These are phyloP conservation scores for Magallana angulata DNA, from an alignment of 1,140 invertebrate genomes.

Conservation along the genomic window DNA sequence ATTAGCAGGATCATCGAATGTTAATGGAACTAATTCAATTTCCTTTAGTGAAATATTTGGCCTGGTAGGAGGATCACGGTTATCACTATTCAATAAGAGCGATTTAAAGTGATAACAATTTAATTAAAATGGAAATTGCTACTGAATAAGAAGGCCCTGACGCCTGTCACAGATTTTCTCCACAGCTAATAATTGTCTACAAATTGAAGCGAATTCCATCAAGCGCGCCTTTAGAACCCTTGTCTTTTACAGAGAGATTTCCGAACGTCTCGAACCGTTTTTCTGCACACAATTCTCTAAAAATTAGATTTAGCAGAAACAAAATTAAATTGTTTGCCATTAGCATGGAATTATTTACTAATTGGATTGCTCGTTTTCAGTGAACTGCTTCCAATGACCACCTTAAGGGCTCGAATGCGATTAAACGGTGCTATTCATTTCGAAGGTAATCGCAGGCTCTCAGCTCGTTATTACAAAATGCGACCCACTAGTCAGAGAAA, in stretches of 20 bases:
- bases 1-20: constrained; percentile 41
- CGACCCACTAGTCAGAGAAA: background rate
- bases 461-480: background rate
- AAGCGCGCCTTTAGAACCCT: background rate
- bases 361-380: constrained; percentile 66
- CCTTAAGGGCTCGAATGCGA: background rate
- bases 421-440: background rate
- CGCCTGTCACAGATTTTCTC: constrained; percentile 52
- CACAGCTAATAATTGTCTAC: constrained; percentile 55
- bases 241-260: background rate
- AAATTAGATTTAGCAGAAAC: constrained; percentile 67
- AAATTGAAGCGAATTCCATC: constrained; percentile 57
- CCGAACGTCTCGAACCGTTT: constrained; percentile 56
- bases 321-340: constrained; percentile 70
- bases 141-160: constrained; percentile 55
- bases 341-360: constrained; percentile 72
- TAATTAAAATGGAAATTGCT: constrained; percentile 76
- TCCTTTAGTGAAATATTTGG: constrained; percentile 58
- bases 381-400: constrained; percentile 66
- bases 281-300: constrained; percentile 65
- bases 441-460: background rate
- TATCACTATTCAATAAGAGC: constrained; percentile 58
- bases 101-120: constrained; percentile 73
- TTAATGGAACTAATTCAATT: constrained; percentile 60
- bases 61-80: constrained; percentile 48